These are phyloP conservation scores for Diarsia rubi DNA, from an alignment of 2,888 invertebrate species.

Conservation along the genomic window DNA sequence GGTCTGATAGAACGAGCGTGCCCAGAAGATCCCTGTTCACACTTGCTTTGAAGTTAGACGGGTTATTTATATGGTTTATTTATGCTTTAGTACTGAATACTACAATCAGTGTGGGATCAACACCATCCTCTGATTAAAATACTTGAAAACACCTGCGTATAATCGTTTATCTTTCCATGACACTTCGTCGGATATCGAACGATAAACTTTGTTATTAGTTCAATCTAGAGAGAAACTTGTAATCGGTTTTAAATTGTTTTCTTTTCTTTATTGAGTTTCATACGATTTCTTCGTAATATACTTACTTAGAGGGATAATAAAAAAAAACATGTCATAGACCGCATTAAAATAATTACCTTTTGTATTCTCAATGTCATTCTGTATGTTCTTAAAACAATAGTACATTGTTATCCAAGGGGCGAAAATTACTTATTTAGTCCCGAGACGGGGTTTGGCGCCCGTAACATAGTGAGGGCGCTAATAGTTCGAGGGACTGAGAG, in stretches of 20 bases:
- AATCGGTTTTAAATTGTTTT: slow-evolving; percentile 65
- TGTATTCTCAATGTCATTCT: no score
- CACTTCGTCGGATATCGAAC: slow-evolving; percentile 73
- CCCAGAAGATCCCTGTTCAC: no score
- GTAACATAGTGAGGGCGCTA: no score
- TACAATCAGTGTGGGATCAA: slow-evolving; percentile 44
- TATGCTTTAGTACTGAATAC: background rate
- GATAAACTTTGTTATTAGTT: slow-evolving; percentile 76
- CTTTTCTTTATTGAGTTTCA: slow-evolving; percentile 55
- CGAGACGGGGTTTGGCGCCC: no score
- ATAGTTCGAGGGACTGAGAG: no score
- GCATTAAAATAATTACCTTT: slow-evolving; percentile 3
- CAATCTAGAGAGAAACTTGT: slow-evolving; percentile 71
- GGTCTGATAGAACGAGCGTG: no score
- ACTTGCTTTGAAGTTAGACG: no score
- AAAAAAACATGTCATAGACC: background rate
- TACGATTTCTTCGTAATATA: slow-evolving; percentile 20
- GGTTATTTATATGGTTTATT: background rate
- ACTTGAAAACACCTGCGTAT: slow-evolving; percentile 75
- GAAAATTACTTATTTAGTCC: no score
- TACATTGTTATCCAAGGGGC: no score
- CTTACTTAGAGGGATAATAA: background rate
- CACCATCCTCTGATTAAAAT: slow-evolving; percentile 74
- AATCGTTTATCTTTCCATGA: slow-evolving; percentile 77
- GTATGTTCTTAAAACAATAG: background rate